Conservation (phyloP, 2,888 invertebrate genomes). For the Chouioia cunea region DNA sequence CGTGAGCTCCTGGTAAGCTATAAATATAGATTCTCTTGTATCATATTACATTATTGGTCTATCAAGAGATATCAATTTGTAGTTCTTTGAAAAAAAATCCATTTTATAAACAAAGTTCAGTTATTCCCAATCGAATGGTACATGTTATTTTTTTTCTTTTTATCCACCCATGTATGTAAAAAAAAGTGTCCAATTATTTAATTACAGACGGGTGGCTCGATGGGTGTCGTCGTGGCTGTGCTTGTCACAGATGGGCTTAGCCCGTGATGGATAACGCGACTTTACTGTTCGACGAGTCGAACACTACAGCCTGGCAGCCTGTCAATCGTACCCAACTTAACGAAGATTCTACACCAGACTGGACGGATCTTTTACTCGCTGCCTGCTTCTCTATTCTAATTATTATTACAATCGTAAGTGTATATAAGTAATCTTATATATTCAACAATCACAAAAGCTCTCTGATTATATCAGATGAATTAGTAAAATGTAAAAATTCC, state of each 20-base stretch:
- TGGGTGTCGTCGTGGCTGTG: conserved; percentile 34
- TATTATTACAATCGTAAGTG: conserved; percentile 66
- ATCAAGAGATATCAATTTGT: too few species aligned
- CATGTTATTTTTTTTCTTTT: conserved; percentile 4
- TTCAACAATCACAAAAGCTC: too few species aligned
- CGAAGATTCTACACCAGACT: conserved; percentile 56
- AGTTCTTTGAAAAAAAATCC: too few species aligned
- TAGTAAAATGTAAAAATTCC: too few species aligned
- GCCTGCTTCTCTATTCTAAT: conserved; percentile 64
- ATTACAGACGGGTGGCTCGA: conserved; percentile 30
- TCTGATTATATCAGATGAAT: too few species aligned
- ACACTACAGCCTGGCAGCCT: conserved; percentile 18
- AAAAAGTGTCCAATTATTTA: too few species aligned
- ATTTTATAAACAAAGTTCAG: conserved; percentile 3
- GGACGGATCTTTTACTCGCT: conserved; percentile 63
- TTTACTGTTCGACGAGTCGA: conserved; percentile 19
- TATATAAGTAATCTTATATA: conserved; percentile 7
- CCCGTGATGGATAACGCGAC: conserved; percentile 50
- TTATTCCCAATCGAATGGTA: neutral
- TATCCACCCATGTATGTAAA: too few species aligned
- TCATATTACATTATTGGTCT: too few species aligned
- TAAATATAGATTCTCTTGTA: neutral
- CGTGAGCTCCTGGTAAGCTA: conserved; percentile 44
- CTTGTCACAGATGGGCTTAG: conserved; percentile 37
- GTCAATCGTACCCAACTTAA: conserved; percentile 38